Percentiles rank a stretch among this genome's conserved stretches.
phyloP scores from a whole-genome alignment of 2,113 vertebrate species.

The Mohoua ochrocephala region DNA sequence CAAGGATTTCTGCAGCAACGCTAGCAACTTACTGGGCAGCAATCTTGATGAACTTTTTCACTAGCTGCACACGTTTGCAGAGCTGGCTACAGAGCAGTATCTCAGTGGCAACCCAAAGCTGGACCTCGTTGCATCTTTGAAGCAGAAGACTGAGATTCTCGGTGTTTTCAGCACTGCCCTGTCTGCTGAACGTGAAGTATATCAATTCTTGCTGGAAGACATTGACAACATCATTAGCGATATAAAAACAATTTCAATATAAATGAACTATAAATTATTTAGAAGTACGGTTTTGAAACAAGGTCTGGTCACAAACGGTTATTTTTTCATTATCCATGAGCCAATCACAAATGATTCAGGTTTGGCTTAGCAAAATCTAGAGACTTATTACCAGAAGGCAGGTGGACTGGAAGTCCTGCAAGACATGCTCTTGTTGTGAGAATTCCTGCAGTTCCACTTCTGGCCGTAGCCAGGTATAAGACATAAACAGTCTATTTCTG shows the following conservation, averaged over 20 bases:
- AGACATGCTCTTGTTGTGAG: background rate
- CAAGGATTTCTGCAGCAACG: background rate
- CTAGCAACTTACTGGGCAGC: slow-evolving; percentile 88
- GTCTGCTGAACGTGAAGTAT: slow-evolving; percentile 92
- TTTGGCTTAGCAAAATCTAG: background rate
- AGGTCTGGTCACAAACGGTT: background rate
- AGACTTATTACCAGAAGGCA: background rate
- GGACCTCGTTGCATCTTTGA: slow-evolving; percentile 93
- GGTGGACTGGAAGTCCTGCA: background rate
- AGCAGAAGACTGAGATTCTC: slow-evolving; percentile 87
- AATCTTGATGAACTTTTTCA: slow-evolving; percentile 98
- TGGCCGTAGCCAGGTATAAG: background rate
- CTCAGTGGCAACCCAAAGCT: slow-evolving; percentile 96
- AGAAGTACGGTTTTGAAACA: background rate
- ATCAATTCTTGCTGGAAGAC: slow-evolving; percentile 92
- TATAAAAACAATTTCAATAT: background rate
- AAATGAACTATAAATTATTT: background rate
- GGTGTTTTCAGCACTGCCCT: slow-evolving; percentile 78
- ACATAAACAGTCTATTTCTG: background rate
- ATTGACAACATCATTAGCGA: background rate
- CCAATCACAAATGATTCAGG: background rate
- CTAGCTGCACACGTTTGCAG: slow-evolving; percentile 91
- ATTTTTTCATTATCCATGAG: background rate
- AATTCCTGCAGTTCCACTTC: background rate
- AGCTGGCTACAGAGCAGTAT: slow-evolving; percentile 87